Base-by-base conservation (phyloP, 2,113 vertebrate genomes). In the Pedetes capensis region DNA sequence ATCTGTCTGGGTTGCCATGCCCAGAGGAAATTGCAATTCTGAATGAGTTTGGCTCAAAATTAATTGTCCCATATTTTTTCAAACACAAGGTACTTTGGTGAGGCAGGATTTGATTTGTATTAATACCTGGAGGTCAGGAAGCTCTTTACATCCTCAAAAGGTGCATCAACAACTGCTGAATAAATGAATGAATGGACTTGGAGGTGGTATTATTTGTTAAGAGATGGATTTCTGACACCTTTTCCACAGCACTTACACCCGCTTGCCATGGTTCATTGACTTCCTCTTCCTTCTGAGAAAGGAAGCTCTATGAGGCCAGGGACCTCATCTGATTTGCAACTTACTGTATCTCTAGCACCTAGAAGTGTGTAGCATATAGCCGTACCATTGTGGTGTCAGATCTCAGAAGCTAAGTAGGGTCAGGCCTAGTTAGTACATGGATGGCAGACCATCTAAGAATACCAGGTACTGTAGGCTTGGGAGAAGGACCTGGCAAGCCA, bases 21-120 rank as follows among this genome's bases (percentile, higher is more conserved):
- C 81, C 66, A 42, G 71, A 3, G 20, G 69, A 63, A 25, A 68
- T 8, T 3, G 29, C 42, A 29, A 12, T 37, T 42, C 17, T 81
- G 42, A 93, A 84, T 78, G 76, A 96, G n/a, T 92, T 29, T 55
- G 51, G 37, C 76, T 95, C 84, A 68, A 79, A 93, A 95, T 78
- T 57, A 96, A 95, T 92, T 78, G 34, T 37, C 72, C 75, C 51
- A 37, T 23, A 74, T 72, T 88, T 34, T 11, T 2, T 51, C 32
- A 55, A 84, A 85, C 32, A 87, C 59, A 79, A 75, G 51, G 61
- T 14, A 34, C 44, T 86, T 89, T 57, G 27, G 84, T 92, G 47
- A 69, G 53, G 37, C 37, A 86, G 29, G 79, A 90, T 61, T 37
- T 81, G 42, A 64, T 72, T 93, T 55, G n/a, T 64, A 8, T 32